Conservation (phyloP, 2,888 invertebrate genomes). For the Cantharis rustica region DNA sequence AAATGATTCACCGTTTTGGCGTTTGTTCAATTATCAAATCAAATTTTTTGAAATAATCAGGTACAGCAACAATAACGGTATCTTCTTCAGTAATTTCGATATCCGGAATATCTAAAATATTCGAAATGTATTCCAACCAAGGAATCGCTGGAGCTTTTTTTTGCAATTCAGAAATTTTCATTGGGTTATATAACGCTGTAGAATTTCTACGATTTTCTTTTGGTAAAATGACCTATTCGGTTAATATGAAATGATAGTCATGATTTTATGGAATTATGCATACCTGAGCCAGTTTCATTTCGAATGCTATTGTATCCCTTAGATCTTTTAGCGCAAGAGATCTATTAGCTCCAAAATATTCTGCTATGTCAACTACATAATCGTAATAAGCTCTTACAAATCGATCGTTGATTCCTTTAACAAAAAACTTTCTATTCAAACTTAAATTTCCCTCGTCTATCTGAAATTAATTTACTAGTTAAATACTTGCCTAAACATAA, state of each 20-base stretch:
- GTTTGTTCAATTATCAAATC: slow-evolving; percentile 63
- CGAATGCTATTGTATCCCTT: slow-evolving; percentile 37
- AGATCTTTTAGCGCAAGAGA: slow-evolving; percentile 36
- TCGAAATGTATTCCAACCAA: slow-evolving; percentile 85
- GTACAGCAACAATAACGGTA: slow-evolving; percentile 82
- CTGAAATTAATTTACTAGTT: slow-evolving; percentile 20
- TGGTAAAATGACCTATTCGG: slow-evolving; percentile 61
- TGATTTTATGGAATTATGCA: slow-evolving; percentile 45
- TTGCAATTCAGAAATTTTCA: slow-evolving; percentile 78
- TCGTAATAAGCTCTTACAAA: slow-evolving; percentile 38
- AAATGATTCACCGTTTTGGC: slow-evolving; percentile 57
- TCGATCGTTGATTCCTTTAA: slow-evolving; percentile 31
- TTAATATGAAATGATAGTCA: slow-evolving; percentile 67
- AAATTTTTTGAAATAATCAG: slow-evolving; percentile 75
- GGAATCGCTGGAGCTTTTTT: slow-evolving; percentile 75
- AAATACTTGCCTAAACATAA: background rate
- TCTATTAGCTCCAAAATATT: slow-evolving; percentile 40
- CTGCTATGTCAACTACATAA: slow-evolving; percentile 41
- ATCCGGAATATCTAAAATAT: slow-evolving; percentile 67
- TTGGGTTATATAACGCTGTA: slow-evolving; percentile 87
- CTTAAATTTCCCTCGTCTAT: slow-evolving; percentile 35
- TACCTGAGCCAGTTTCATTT: slow-evolving; percentile 37
- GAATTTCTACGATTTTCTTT: slow-evolving; percentile 90
- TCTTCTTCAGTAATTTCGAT: slow-evolving; percentile 70
- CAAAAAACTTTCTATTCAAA: slow-evolving; percentile 35